These are phyloP conservation scores for Peromyscus nudipes DNA, from an alignment of 2,797 vertebrate species.

Conservation along the genomic window DNA sequence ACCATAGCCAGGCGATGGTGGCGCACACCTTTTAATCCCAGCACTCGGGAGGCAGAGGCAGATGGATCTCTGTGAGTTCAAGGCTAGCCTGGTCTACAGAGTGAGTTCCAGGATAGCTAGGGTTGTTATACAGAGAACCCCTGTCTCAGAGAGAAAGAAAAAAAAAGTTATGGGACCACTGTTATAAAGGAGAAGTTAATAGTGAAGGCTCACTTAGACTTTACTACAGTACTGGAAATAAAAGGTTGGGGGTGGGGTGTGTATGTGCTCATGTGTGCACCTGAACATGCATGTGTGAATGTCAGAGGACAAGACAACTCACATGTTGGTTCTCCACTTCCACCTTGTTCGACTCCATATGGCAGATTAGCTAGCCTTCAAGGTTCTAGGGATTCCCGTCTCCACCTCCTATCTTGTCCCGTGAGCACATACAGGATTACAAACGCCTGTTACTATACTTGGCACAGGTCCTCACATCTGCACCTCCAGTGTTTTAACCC, in stretches of 20 bases:
- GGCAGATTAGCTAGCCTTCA: background rate
- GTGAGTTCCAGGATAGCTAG: background rate
- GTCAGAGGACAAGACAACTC: background rate
- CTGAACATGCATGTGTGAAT: background rate
- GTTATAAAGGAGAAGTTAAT: background rate
- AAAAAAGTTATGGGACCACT: background rate
- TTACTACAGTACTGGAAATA: background rate
- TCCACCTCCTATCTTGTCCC: background rate
- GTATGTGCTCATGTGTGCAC: too few relatives aligned
- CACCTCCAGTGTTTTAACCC: background rate
- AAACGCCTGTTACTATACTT: background rate
- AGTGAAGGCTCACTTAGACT: constrained; percentile 18
- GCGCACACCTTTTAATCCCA: background rate
- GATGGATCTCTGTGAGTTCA: background rate
- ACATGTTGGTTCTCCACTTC: background rate
- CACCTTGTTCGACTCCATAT: background rate
- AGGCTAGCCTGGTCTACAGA: background rate
- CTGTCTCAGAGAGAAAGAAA: background rate
- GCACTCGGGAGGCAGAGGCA: background rate
- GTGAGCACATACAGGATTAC: background rate
- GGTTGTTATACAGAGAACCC: background rate
- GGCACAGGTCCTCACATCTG: background rate
- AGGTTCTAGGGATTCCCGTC: background rate
- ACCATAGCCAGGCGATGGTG: background rate
- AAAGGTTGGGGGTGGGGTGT: background rate